These are phyloP conservation scores for Dolichallabes microphthalmus DNA, from an alignment of 2,113 vertebrate genomes.

Conservation along the genomic window DNA sequence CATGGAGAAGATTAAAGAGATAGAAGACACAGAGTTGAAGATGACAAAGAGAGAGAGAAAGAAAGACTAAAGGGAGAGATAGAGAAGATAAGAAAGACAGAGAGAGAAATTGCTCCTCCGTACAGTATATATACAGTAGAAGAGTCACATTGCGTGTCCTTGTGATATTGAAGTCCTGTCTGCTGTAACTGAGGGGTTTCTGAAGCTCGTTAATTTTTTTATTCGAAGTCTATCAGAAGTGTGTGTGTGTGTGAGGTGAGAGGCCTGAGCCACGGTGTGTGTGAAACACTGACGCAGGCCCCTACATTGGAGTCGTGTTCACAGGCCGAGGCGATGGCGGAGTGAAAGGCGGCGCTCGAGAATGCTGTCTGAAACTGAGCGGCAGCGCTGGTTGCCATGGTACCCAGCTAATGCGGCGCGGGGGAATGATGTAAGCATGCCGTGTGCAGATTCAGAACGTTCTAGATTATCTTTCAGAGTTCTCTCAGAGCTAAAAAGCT, in stretches of 20 bases:
- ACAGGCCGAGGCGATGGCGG: slow-evolving; percentile 32
- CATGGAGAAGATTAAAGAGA: background rate
- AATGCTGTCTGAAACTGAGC: slow-evolving; percentile 77
- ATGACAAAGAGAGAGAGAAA: background rate
- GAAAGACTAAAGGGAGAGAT: background rate
- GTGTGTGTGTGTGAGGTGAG: background rate
- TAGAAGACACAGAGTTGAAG: background rate
- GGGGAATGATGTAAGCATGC: slow-evolving; percentile 92
- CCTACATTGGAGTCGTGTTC: slow-evolving; percentile 17
- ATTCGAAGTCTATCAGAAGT: background rate
- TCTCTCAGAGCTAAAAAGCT: slow-evolving; percentile 31
- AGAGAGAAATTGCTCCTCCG: background rate
- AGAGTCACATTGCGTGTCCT: background rate
- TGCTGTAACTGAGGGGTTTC: background rate
- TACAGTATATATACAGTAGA: background rate
- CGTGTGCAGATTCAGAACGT: slow-evolving; percentile 65
- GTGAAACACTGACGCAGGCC: background rate
- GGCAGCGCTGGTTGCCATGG: slow-evolving; percentile 86
- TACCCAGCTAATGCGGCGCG: slow-evolving; percentile 80
- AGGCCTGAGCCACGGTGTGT: background rate
- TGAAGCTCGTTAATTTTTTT: background rate
- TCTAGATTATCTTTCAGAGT: slow-evolving; percentile 43
- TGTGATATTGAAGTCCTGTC: background rate
- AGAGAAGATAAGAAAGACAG: background rate
- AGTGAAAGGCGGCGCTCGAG: background rate